Conservation (phyloP, 2,113 vertebrate species). For the Nycticebus coucang region DNA sequence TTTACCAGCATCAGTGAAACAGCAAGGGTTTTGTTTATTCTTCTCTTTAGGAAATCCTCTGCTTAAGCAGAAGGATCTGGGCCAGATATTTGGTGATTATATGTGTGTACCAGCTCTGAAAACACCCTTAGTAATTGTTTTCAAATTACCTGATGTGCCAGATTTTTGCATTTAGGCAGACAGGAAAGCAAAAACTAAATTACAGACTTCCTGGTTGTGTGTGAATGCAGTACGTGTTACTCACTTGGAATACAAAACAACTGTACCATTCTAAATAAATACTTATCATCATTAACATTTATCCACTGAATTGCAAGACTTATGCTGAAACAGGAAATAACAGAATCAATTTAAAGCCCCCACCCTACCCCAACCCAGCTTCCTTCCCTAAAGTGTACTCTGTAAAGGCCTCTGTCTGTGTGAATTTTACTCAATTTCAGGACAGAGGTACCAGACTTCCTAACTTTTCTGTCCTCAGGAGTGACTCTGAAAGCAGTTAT, state of each 20-base stretch:
- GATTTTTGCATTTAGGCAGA: constrained; percentile 45
- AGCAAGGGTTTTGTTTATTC: constrained; percentile 42
- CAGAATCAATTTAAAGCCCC: not conserved
- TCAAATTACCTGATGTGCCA: constrained; percentile 9
- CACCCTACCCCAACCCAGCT: not conserved
- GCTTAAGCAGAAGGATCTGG: not conserved
- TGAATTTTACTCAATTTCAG: constrained; percentile 40
- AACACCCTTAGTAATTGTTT: constrained; percentile 65
- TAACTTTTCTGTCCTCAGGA: not conserved
- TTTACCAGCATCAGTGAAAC: not conserved
- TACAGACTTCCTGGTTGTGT: constrained; percentile 52
- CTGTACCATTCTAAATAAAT: constrained; percentile 2
- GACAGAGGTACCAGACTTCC: not conserved
- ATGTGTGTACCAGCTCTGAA: not conserved
- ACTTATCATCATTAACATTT: constrained; percentile 22
- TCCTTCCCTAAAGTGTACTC: not conserved
- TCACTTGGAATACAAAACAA: constrained; percentile 32
- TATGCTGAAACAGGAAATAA: constrained; percentile 43
- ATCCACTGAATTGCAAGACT: not conserved
- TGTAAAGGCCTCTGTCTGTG: constrained; percentile 16
- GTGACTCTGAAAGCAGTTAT: not conserved
- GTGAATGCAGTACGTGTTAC: not conserved
- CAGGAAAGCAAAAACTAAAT: constrained; percentile 57
- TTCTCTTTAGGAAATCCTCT: constrained; percentile 45
- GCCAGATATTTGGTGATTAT: not conserved